These are phyloP conservation scores for Drosophila subquinaria DNA, from an alignment of 2,888 invertebrate species.

Conservation along the genomic window DNA sequence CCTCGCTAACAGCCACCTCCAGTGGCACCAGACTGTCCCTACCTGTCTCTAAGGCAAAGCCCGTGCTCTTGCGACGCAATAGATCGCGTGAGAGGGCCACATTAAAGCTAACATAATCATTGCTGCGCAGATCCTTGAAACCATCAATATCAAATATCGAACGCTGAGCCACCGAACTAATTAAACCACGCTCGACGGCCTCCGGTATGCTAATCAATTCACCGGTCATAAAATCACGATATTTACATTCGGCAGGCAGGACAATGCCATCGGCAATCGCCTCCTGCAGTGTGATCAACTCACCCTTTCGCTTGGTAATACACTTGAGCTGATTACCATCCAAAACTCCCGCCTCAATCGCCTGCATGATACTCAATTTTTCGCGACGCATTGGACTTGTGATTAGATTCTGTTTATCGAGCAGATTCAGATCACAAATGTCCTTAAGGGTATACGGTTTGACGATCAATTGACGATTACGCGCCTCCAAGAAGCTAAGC, in stretches of 20 bases:
- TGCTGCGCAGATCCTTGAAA: slow-evolving; percentile 93
- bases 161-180: slow-evolving; percentile 94
- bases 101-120: slow-evolving; percentile 94
- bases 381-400: slow-evolving; percentile 92
- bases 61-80: slow-evolving; percentile 90
- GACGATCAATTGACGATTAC: slow-evolving; percentile 91
- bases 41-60: slow-evolving; percentile 90
- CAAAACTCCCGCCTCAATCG: slow-evolving; percentile 94
- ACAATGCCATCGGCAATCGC: slow-evolving; percentile 94
- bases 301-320: slow-evolving; percentile 92
- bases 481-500: slow-evolving; percentile 93
- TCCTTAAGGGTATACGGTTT: slow-evolving; percentile 98
- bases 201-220: slow-evolving; percentile 92
- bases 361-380: slow-evolving; percentile 92
- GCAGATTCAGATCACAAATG: slow-evolving; percentile 91
- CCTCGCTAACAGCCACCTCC: slow-evolving; percentile 91
- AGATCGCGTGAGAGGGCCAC: slow-evolving; percentile 91
- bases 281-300: slow-evolving; percentile 93
- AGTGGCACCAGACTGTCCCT: slow-evolving; percentile 92
- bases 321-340: slow-evolving; percentile 94
- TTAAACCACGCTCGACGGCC: slow-evolving; percentile 95
- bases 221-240: slow-evolving; percentile 90
- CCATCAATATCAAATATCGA: slow-evolving; percentile 97
- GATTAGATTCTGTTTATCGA: slow-evolving; percentile 90
- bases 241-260: slow-evolving; percentile 90